Evolutionary conservation across 2,797 vertebrate genomes (phyloP).

Genomic region (Pristis pectinata): DNA sequence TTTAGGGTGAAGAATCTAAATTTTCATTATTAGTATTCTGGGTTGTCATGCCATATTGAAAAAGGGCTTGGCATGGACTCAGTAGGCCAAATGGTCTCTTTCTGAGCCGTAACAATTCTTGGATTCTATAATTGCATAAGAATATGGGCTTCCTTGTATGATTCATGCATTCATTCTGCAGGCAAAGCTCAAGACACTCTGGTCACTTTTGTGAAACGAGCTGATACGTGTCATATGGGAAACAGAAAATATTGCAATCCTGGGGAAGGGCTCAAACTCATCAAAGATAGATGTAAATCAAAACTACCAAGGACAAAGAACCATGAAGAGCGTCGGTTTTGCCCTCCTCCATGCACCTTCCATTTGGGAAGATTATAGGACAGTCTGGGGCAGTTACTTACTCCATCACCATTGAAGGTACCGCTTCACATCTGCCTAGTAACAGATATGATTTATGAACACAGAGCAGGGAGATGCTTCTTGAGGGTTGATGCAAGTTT

Average conservation of each 20-base stretch:
- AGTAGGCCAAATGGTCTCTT: no score
- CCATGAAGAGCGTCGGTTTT: neutral
- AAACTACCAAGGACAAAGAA: neutral
- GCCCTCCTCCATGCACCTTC: neutral
- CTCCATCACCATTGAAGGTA: no score
- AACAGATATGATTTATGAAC: neutral
- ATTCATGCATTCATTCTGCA: neutral
- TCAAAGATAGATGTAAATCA: neutral
- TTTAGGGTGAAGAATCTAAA: neutral
- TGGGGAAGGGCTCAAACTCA: neutral
- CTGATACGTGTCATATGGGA: neutral
- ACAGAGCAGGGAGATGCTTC: neutral
- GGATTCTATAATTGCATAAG: no score
- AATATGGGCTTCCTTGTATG: neutral
- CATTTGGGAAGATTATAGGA: no score
- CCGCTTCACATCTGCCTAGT: neutral
- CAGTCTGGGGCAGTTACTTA: neutral
- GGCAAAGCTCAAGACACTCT: neutral
- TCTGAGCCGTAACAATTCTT: no score
- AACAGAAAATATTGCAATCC: neutral
- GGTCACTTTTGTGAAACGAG: neutral
- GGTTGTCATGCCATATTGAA: neutral
- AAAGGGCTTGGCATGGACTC: no score
- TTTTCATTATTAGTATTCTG: neutral
- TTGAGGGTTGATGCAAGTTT: neutral